Evolutionary conservation across 2,797 vertebrate species (phyloP), one percentile per base, ranked within the genome.

Genomic region (Platalea minor): DNA sequence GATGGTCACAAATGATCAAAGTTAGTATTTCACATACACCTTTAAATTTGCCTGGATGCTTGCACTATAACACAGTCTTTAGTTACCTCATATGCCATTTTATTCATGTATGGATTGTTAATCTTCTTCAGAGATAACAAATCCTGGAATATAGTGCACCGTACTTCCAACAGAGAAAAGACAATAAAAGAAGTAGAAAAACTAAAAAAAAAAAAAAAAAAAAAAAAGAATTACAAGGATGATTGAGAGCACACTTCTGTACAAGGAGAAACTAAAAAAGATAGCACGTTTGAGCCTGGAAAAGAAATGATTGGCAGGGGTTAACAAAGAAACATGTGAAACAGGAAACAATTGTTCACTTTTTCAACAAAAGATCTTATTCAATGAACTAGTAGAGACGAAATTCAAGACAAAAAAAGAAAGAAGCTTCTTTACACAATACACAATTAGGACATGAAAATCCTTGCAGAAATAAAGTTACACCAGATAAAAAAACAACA

Each of bases 211-310:
- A 39, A 37, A n/a, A n/a, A n/a, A n/a, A n/a, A 39, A 39, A 39
- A 39, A 39, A 10, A 39, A 39, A 39, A 39, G 10, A 39, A 39
- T 25, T 1, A 25, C 10, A 43, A 35, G 7, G 8, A 51, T 56
- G 35, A 33, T 37, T 54, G 31, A 91, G 3, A 65, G 1, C 16
- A 0, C 1, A 20, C 1, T 51, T 13, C 31, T 68, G 6, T 45
- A 20, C 23, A 59, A 33, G 18, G 14, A 39, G 37, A 39, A 39
- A 39, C 37, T 39, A 39, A 39, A 39, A 10, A 39, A 39, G 10
- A 39, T 39, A 39, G 37, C 37, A 39, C 37, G 37, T 4, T 39
- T 39, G 20, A 70, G 9, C 51, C 37, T 64, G 9, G 23, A 85
- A 78, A 56, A 81, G 0, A 65, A 60, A 61, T 4, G 1, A 50